Conservation (phyloP, 2,113 vertebrate species). For the Antennarius striatus region DNA sequence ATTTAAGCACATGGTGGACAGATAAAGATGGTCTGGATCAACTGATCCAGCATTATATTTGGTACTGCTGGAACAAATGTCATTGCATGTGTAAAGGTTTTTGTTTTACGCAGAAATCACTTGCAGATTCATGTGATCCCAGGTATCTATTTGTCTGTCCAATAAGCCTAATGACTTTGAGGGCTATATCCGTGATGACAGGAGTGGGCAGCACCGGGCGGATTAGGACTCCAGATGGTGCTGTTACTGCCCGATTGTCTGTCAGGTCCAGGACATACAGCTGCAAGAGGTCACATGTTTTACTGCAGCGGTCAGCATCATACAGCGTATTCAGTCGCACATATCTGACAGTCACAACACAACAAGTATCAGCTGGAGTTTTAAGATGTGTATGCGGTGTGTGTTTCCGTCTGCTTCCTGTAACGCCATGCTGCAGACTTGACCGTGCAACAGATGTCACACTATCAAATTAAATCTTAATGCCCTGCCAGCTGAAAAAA, state of each 20-base stretch:
- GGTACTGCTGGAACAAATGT: too few species aligned
- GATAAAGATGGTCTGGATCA: not conserved
- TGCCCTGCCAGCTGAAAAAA: slow-evolving; percentile 47
- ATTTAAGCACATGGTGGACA: not conserved
- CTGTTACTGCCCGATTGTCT: slow-evolving; percentile 55
- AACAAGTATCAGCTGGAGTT: slow-evolving; percentile 5
- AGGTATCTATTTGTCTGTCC: slow-evolving; percentile 42
- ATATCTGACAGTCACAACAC: slow-evolving; percentile 1
- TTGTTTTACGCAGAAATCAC: too few species aligned
- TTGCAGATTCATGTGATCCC: slow-evolving; percentile 21
- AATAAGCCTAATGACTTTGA: slow-evolving; percentile 69
- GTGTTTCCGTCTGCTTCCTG: slow-evolving; percentile 1
- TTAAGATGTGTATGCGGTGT: slow-evolving; percentile 13
- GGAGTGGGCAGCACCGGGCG: slow-evolving; percentile 45
- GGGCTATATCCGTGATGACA: slow-evolving; percentile 49
- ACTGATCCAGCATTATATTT: not conserved
- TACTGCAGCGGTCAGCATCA: slow-evolving; percentile 22
- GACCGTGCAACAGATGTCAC: slow-evolving; percentile 64
- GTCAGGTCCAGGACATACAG: slow-evolving; percentile 47
- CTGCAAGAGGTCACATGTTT: slow-evolving; percentile 69
- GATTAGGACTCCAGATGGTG: slow-evolving; percentile 75
- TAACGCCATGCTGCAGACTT: slow-evolving; percentile 11
- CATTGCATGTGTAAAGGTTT: too few species aligned
- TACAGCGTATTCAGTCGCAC: slow-evolving; percentile 9
- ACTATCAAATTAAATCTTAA: slow-evolving; percentile 72